Conservation (phyloP, 2,797 vertebrate species). For the Phalloptychus januarius region DNA sequence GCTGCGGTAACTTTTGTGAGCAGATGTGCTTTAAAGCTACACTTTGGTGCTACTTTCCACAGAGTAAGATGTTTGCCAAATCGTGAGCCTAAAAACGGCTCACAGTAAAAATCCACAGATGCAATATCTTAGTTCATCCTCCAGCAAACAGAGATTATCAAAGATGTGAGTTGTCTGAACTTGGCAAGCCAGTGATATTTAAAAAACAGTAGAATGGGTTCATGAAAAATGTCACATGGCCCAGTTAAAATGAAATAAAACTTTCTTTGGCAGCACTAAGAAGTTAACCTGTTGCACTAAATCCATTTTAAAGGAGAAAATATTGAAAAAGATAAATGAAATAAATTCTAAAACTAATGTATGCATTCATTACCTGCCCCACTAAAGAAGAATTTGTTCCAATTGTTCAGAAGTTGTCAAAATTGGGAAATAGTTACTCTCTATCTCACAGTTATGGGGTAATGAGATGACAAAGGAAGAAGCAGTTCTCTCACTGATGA, state of each 20-base stretch:
- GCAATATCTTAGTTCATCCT: not conserved
- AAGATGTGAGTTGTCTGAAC: not conserved
- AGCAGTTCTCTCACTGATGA: not conserved
- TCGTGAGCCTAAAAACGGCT: not conserved
- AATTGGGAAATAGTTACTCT: not conserved
- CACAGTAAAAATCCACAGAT: not conserved
- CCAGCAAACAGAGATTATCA: not conserved
- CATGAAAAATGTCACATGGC: not conserved
- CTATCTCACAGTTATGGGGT: too few species aligned
- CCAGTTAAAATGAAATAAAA: not conserved
- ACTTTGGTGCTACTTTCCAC: not conserved
- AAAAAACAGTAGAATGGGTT: not conserved
- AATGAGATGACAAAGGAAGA: not conserved
- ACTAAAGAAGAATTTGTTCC: not conserved
- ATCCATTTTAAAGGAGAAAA: not conserved
- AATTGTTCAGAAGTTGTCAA: not conserved
- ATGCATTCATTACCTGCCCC: not conserved
- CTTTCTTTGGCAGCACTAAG: not conserved
- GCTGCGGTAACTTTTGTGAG: constrained; percentile 2
- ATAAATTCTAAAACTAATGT: not conserved
- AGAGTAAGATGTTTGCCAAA: not conserved
- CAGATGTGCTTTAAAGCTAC: not conserved
- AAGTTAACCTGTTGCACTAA: not conserved
- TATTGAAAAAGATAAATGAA: not conserved
- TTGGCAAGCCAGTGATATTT: not conserved